Percentiles rank a stretch among this genome's conserved stretches.
Evolutionary conservation across 2,113 vertebrate species (phyloP).

Genomic region (Eidolon helvum): DNA sequence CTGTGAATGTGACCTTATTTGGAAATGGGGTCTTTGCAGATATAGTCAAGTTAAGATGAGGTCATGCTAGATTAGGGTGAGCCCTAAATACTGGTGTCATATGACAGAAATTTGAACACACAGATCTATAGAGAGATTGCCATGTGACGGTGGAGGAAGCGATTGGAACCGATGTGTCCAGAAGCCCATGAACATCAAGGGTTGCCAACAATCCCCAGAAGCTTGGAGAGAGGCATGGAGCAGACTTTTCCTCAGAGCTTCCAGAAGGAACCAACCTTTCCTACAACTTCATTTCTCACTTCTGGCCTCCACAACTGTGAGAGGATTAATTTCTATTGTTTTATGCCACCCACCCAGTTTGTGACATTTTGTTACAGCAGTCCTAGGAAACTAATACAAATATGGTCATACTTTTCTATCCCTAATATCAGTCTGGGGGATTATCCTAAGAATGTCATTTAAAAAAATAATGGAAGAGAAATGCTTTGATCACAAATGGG

Average conservation of each 20-base stretch:
- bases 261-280: not conserved
- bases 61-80: not conserved
- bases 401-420: not conserved
- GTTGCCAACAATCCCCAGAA: not conserved
- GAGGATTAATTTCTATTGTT: not conserved
- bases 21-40: not conserved
- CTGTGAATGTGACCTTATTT: not conserved
- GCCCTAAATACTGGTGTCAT: not conserved
- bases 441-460: not conserved
- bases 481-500: not conserved
- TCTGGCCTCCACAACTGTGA: not conserved
- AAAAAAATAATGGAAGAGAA: not conserved
- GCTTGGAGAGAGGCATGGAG: not conserved
- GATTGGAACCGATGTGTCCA: fast-evolving
- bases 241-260: not conserved
- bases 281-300: not conserved
- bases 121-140: not conserved
- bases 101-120: not conserved
- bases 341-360: not conserved
- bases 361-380: not conserved
- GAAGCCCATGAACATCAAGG: not conserved
- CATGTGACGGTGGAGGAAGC: not conserved
- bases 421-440: not conserved
- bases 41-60: not conserved
- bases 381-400: not conserved